Conservation (phyloP, 2,113 vertebrate genomes). For the Xiphias gladius region DNA sequence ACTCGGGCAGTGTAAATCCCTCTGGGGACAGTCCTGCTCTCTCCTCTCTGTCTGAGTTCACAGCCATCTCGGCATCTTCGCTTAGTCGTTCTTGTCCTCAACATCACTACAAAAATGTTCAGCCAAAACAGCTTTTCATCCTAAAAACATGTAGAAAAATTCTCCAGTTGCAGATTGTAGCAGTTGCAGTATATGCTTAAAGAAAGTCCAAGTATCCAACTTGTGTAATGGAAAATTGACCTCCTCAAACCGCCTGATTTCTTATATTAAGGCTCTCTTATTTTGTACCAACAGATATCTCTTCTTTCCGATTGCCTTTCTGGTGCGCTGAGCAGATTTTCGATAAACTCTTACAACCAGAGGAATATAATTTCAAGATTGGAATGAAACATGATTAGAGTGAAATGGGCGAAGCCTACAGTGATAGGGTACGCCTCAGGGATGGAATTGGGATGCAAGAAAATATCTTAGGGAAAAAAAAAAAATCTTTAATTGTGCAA, state of each 20-base stretch:
- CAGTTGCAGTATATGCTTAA: no score
- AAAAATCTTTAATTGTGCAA: constrained; percentile 73
- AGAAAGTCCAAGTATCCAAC: not conserved
- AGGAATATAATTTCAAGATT: constrained; percentile 61
- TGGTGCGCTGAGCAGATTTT: constrained; percentile 48
- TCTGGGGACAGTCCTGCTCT: constrained; percentile 40
- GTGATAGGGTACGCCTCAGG: constrained; percentile 40
- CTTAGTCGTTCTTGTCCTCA: not conserved
- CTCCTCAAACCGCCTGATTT: constrained; percentile 51
- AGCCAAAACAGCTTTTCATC: not conserved
- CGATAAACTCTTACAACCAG: constrained; percentile 61
- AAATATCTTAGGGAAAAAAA: constrained; percentile 45
- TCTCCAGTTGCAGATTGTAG: not conserved
- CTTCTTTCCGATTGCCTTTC: constrained; percentile 57
- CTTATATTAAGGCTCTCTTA: constrained; percentile 46
- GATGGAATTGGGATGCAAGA: constrained; percentile 16
- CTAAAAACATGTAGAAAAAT: not conserved
- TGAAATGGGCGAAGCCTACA: constrained; percentile 51
- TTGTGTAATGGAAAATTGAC: constrained; percentile 40
- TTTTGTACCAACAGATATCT: constrained; percentile 30
- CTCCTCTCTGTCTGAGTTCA: constrained; percentile 31
- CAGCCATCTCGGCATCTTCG: constrained; percentile 9
- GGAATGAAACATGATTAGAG: constrained; percentile 57
- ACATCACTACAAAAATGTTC: not conserved
- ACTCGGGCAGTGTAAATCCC: constrained; percentile 36